phyloP scores from a whole-genome alignment of 2,888 invertebrate genomes.

The Junonia oenone region DNA sequence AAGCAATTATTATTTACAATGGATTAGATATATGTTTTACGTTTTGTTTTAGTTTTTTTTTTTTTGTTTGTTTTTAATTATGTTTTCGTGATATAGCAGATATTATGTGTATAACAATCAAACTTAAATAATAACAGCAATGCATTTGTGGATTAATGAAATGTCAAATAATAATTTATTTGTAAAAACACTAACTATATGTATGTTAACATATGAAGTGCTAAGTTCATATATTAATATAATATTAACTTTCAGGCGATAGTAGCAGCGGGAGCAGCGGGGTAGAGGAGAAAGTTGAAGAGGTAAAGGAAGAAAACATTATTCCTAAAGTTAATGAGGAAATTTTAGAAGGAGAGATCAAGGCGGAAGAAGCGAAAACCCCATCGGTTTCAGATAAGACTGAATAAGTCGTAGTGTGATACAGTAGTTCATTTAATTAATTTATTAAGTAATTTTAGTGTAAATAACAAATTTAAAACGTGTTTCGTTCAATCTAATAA shows the following conservation, averaged over 20 bases:
- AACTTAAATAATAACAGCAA: not conserved
- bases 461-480: conserved; percentile 22
- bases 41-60: too few species aligned
- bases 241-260: conserved; percentile 46
- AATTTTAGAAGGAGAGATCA: conserved; percentile 13
- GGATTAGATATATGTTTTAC: too few species aligned
- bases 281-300: conserved; percentile 34
- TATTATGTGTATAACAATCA: not conserved
- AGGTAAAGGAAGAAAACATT: conserved; percentile 5
- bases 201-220: not conserved
- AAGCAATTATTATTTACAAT: too few species aligned
- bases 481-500: conserved; percentile 13
- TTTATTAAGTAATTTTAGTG: conserved; percentile 26
- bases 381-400: conserved; percentile 33
- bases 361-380: conserved; percentile 32
- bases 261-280: conserved; percentile 46
- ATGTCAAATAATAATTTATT: not conserved
- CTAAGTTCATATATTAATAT: not conserved
- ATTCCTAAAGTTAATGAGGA: conserved; percentile 13
- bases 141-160: not conserved
- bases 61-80: too few species aligned
- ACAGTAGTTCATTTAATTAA: conserved; percentile 17
- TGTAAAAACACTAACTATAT: not conserved
- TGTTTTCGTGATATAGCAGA: too few species aligned
- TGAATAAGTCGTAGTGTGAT: conserved; percentile 29